These are phyloP conservation scores for Nannobrachium achirus DNA, from an alignment of 2,113 vertebrate genomes.

Conservation along the genomic window DNA sequence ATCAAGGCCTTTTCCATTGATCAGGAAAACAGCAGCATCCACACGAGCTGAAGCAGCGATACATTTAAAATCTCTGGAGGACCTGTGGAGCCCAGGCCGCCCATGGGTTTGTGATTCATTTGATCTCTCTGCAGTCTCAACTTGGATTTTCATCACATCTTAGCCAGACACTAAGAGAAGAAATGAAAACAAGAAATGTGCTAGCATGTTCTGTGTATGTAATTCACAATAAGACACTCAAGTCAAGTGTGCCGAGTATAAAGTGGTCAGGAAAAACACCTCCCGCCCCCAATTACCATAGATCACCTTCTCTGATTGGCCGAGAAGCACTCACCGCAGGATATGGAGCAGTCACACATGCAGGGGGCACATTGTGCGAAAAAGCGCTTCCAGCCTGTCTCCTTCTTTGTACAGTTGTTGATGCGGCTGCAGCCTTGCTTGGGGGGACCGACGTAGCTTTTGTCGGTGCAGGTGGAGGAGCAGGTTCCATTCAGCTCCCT, in stretches of 20 bases:
- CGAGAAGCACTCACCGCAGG: constrained; percentile 71
- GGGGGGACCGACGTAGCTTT: constrained; percentile 67
- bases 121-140: constrained; percentile 6
- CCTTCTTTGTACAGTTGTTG: constrained; percentile 80
- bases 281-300: too few species aligned
- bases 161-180: constrained; percentile 45
- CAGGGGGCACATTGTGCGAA: constrained; percentile 80
- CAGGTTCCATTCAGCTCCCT: constrained; percentile 77
- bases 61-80: not conserved
- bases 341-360: constrained; percentile 82
- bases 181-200: not conserved
- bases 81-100: constrained; percentile 5
- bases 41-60: constrained; percentile 16
- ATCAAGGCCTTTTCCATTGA: constrained; percentile 18
- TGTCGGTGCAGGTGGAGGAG: constrained; percentile 77
- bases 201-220: not conserved
- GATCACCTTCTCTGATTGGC: not conserved
- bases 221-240: not conserved
- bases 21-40: constrained; percentile 1
- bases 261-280: not conserved
- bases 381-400: constrained; percentile 81
- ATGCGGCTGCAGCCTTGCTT: constrained; percentile 78
- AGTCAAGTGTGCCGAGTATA: constrained; percentile 13
- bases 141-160: constrained; percentile 19
- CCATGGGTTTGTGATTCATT: constrained; percentile 12